Conservation (phyloP, 2,113 vertebrate species). For the Equus przewalskii region DNA sequence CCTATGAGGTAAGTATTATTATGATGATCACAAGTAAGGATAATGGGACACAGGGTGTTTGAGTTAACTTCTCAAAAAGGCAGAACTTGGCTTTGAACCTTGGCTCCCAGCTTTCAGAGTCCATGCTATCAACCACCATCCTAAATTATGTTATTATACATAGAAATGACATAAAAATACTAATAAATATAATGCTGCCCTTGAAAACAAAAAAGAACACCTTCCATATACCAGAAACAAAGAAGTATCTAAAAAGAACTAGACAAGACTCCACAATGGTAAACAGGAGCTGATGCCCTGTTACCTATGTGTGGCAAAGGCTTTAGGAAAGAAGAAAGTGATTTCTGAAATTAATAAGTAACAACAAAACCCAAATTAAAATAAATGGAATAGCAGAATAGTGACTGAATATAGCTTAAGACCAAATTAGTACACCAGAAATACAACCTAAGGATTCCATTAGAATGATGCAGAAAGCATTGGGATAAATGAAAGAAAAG, state of each 20-base stretch:
- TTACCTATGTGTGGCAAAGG: neutral
- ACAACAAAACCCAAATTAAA: neutral
- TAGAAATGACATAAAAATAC: neutral
- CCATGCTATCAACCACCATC: neutral
- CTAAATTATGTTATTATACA: neutral
- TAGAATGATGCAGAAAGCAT: neutral
- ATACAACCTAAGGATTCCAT: neutral
- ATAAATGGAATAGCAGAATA: neutral
- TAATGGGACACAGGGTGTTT: neutral
- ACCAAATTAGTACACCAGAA: neutral
- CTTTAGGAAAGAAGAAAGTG: neutral
- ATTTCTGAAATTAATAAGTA: constrained; percentile 30
- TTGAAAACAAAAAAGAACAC: constrained; percentile 32
- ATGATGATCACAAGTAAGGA: neutral
- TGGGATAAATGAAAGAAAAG: neutral
- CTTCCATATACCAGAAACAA: neutral
- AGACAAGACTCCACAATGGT: neutral
- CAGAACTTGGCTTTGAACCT: neutral
- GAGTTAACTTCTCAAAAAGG: constrained; percentile 24
- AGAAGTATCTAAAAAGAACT: neutral
- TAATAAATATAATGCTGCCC: neutral
- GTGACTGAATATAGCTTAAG: neutral
- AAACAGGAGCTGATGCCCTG: neutral
- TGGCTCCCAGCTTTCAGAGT: neutral
- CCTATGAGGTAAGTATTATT: neutral